Percentiles rank a stretch among this genome's conserved stretches.
Conservation (phyloP, 1,140 invertebrate species). For the Dendroctonus valens region DNA sequence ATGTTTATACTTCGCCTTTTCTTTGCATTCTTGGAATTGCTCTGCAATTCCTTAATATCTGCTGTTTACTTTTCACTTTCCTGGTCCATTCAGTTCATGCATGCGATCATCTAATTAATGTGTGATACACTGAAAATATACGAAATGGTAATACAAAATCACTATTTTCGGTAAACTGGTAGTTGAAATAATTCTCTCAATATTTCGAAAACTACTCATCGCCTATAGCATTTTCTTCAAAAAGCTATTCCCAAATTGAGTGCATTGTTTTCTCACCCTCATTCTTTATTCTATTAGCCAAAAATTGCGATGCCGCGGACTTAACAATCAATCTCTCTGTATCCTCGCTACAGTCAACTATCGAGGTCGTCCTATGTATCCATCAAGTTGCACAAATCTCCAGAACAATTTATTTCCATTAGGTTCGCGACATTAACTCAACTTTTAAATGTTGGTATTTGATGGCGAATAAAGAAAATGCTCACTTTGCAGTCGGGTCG, state of each 20-base stretch:
- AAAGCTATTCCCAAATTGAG: not conserved
- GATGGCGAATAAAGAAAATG: slow-evolving; percentile 29
- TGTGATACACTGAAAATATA: too few relatives aligned
- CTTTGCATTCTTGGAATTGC: too few relatives aligned
- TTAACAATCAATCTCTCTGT: slow-evolving; percentile 16
- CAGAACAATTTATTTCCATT: slow-evolving; percentile 46
- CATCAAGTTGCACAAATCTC: slow-evolving; percentile 38
- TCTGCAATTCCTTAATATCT: too few relatives aligned
- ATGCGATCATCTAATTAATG: too few relatives aligned
- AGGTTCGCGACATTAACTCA: slow-evolving; percentile 44
- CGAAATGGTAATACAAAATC: too few relatives aligned
- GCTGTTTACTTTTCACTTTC: too few relatives aligned
- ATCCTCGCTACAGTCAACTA: slow-evolving; percentile 9
- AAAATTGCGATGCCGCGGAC: slow-evolving; percentile 2
- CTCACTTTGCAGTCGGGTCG: slow-evolving; percentile 3
- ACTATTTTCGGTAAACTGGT: not conserved
- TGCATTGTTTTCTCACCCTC: not conserved
- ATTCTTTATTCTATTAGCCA: not conserved
- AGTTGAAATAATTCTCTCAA: not conserved
- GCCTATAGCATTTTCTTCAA: not conserved
- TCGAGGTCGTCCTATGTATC: slow-evolving; percentile 20
- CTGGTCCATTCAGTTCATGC: too few relatives aligned
- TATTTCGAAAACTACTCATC: not conserved
- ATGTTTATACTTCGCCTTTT: too few relatives aligned
- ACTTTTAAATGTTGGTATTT: slow-evolving; percentile 42